Base-by-base conservation (phyloP, 2,113 vertebrate genomes). In the Engraulis encrasicolus region DNA sequence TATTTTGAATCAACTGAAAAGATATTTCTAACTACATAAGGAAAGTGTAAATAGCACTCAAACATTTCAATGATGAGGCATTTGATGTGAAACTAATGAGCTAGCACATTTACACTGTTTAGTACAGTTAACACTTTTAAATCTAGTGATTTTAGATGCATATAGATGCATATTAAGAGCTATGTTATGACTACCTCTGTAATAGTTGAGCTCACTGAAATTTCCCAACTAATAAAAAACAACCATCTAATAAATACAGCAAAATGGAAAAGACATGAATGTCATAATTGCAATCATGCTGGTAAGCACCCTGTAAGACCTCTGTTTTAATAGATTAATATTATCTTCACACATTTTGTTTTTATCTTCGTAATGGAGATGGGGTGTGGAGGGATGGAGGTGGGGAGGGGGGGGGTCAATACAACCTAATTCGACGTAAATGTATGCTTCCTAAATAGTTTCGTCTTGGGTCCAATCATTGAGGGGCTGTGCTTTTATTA, bases 391-490 rank as follows among this genome's bases (percentile, higher is more conserved):
- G n/a, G n/a, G n/a, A n/a, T n/a, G 54, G 6, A n/a, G 54, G 20
- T 2, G 66, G 31, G 66, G 2, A 1, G 54, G 20, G 14, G 66
- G 31, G 66, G 2, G 11, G 23, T 74, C 58, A 45, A 66, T 66
- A 31, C 58, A 66, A 66, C 58, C 31, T 66, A 74, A 31, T 74
- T 66, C 58, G 58, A 66, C 66, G 15, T 31, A 74, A 34, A 74
- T 74, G 31, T 34, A 74, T 74, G 66, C 34, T 74, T 15, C 31
- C 66, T 34, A 74, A 74, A 74, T 34, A 74, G 66, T 74, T 74
- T 74, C 66, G 27, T 34, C 2, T 11, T 11, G 2, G 14, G 3
- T 34, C 27, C 34, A 31, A 34, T 74, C 27, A 74, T 74, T 74
- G 66, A 3, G 27, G 31, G 34, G 66, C 66, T 74, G 31, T 74